Conservation (phyloP, 2,888 invertebrate genomes). For the Agonopterix arenella region DNA sequence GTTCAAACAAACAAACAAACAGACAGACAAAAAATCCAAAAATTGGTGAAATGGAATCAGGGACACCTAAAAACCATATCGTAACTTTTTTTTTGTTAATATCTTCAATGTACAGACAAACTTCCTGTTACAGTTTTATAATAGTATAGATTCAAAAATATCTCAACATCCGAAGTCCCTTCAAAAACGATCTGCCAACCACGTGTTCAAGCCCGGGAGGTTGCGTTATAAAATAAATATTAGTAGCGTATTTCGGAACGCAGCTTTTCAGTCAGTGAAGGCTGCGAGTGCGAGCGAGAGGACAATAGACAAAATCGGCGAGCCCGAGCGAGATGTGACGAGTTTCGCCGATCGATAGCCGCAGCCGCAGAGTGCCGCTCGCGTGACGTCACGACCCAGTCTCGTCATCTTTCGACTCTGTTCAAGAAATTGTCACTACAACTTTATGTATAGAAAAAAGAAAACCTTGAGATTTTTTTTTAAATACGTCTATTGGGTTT, state of each 20-base stretch:
- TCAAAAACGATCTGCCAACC: constrained; percentile 21
- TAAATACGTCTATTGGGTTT: too few relatives aligned
- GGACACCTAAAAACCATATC: too few relatives aligned
- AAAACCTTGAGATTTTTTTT: neutral
- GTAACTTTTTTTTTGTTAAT: too few relatives aligned
- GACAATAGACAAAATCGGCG: constrained; percentile 32
- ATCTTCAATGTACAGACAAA: too few relatives aligned
- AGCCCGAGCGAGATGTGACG: constrained; percentile 53
- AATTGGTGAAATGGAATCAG: too few relatives aligned
- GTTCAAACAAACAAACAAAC: too few relatives aligned
- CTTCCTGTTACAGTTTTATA: too few relatives aligned
- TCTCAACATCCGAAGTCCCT: too few relatives aligned
- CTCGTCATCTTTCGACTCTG: constrained; percentile 72
- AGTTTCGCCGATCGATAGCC: constrained; percentile 72
- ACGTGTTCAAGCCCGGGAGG: constrained; percentile 62
- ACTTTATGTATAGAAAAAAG: constrained; percentile 31
- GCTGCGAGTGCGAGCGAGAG: constrained; percentile 47
- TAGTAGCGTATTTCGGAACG: constrained; percentile 72
- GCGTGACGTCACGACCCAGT: constrained; percentile 70
- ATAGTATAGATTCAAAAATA: too few relatives aligned
- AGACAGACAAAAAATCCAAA: too few relatives aligned
- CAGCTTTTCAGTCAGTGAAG: constrained; percentile 55
- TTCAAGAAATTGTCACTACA: constrained; percentile 69
- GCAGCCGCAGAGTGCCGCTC: constrained; percentile 74
- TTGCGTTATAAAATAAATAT: constrained; percentile 74